Evolutionary conservation across 2,797 vertebrate species (phyloP), one percentile per base, ranked within the genome.

Genomic region (Cossypha polioptera): DNA sequence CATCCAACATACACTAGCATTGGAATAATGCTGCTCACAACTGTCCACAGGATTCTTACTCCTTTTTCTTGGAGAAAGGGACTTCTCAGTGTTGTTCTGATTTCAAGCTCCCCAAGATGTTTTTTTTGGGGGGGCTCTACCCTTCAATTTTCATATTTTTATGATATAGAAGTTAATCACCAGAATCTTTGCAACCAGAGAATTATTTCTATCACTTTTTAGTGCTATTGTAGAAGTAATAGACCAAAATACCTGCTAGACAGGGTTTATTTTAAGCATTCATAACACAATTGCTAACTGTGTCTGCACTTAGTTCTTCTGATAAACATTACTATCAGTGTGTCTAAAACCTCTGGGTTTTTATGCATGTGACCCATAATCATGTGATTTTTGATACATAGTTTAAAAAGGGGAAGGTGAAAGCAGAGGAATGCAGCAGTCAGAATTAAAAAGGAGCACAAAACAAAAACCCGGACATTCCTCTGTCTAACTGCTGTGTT

Each of bases 401-500:
- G 14, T 31, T 67, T 29, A 59, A 79, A 76, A 85, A 94, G 59
- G 26, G 5, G 28, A 95, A 96, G 55, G 65, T 90, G 80, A 97
- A 96, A 81, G 58, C n/a, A 51, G 59, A 92, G 55, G 76, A 90
- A 89, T 69, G 66, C 54, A 75, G 47, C 21, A 61, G 50, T 48
- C 0, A 1, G 69, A 83, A 80, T 91, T 66, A 45, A 87, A 90
- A 66, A 83, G 19, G 36, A 94, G 47, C 33, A 51, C 65, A 88
- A 61, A 77, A 33, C 28, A 75, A 77, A 89, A 74, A 20, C 62
- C 33, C 3, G 43, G 76, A 50, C 65, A 75, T 96, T 95, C 94
- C 71, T 85, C 8, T 74, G 51, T 85, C 54, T 91, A 88, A 94
- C 83, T 96, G 95, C 94, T 58, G 55, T 73, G 36, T 84, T 95